Conservation (phyloP, 1,140 invertebrate genomes). For the Mya arenaria region DNA sequence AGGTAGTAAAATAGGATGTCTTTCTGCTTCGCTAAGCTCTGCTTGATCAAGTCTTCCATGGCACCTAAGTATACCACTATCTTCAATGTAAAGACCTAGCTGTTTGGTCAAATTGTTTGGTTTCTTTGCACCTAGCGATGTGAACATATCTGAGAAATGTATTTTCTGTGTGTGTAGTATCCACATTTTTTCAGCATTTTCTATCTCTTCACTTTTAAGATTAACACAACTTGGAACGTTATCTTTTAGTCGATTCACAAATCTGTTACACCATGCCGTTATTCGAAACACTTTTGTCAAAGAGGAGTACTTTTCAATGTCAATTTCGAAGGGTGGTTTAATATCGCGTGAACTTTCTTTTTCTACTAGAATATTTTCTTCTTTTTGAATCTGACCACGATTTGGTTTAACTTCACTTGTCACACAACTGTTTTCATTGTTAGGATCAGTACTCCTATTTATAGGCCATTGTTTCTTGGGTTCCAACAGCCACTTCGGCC, state of each 20-base stretch:
- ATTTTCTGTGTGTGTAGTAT: background rate
- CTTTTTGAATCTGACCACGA: too few species aligned
- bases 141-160: background rate
- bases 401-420: too few species aligned
- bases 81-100: background rate
- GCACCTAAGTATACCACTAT: background rate
- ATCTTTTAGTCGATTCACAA: background rate
- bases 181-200: background rate
- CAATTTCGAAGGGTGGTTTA: slow-evolving; percentile 3
- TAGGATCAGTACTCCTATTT: too few species aligned
- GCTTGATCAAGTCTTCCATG: background rate
- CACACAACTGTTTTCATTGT: too few species aligned
- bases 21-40: background rate
- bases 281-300: background rate
- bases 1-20: slow-evolving; percentile 3
- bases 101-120: slow-evolving; percentile 10
- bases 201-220: background rate
- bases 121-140: background rate
- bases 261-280: background rate
- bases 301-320: background rate
- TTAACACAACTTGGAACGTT: background rate
- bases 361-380: too few species aligned
- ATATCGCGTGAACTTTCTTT: too few species aligned
- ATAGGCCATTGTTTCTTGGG: too few species aligned
- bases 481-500: too few species aligned